A percentile compares a stretch with the other conserved stretches of the same genome.
phyloP scores from a whole-genome alignment of 2,113 vertebrate genomes.

The Aythya baeri region DNA sequence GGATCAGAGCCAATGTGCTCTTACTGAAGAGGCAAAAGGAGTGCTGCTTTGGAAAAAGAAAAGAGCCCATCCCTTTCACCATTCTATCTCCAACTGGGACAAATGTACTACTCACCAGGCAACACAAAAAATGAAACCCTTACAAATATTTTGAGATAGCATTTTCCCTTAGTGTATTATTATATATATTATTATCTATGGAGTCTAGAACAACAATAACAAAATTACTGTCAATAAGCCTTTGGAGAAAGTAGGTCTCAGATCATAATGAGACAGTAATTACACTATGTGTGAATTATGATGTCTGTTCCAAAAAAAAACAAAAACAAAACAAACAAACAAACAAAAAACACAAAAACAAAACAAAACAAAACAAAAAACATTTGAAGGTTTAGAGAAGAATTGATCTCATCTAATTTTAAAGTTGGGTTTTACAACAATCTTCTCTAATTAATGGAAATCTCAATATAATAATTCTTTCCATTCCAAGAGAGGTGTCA shows the following conservation, averaged over 20 bases:
- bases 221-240: not conserved
- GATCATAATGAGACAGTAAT: not conserved
- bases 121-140: rapidly evolving
- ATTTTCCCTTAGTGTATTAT: not conserved
- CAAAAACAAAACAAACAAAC: not conserved
- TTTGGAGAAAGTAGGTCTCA: not conserved
- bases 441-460: not conserved
- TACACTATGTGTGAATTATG: not conserved
- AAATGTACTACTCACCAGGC: not conserved
- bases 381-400: not conserved
- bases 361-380: not conserved
- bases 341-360: not conserved
- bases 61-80: not conserved
- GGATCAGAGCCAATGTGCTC: rapidly evolving
- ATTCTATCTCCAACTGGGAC: rapidly evolving
- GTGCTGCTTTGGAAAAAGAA: not conserved
- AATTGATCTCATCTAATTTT: not conserved
- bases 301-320: not conserved
- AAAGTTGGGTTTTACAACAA: not conserved
- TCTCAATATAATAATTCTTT: not conserved
- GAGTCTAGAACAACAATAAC: not conserved
- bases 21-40: not conserved
- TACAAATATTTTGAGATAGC: rapidly evolving
- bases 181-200: too few species aligned
- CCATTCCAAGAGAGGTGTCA: not conserved